phyloP scores from a whole-genome alignment of 2,113 vertebrate genomes.

The Sebastes fasciatus region DNA sequence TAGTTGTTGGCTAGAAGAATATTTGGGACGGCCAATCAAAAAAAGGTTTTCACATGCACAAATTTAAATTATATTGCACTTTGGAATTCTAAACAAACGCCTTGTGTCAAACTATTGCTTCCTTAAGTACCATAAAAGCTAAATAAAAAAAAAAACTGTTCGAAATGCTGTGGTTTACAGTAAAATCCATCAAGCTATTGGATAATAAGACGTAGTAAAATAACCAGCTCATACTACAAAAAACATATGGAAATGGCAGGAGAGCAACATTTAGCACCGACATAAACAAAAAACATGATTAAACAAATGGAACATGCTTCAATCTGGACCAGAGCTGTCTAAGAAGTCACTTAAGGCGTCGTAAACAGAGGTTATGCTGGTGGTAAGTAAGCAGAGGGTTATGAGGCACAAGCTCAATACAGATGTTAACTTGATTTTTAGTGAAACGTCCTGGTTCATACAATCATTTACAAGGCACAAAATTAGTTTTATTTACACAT shows the following conservation, averaged over 20 bases:
- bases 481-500: slow-evolving; percentile 97
- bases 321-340: slow-evolving; percentile 84
- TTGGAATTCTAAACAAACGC: slow-evolving; percentile 54
- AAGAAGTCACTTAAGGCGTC: slow-evolving; percentile 78
- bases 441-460: slow-evolving; percentile 86
- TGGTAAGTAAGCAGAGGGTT: slow-evolving; percentile 92
- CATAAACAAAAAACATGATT: slow-evolving; percentile 78
- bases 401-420: slow-evolving; percentile 90
- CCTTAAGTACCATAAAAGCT: slow-evolving; percentile 45
- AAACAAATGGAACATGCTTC: slow-evolving; percentile 86
- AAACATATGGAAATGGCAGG: slow-evolving; percentile 47
- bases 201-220: slow-evolving; percentile 64
- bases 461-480: slow-evolving; percentile 94
- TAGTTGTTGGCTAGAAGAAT: slow-evolving; percentile 93
- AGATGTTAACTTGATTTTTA: slow-evolving; percentile 92
- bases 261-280: slow-evolving; percentile 60
- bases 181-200: slow-evolving; percentile 59
- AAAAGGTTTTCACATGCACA: slow-evolving; percentile 80
- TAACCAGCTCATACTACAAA: slow-evolving; percentile 67
- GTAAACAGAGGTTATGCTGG: slow-evolving; percentile 88
- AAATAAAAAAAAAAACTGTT: slow-evolving; percentile 59
- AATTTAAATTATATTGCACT: slow-evolving; percentile 73
- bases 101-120: slow-evolving; percentile 54
- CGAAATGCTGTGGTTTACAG: slow-evolving; percentile 62
- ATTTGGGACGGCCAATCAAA: slow-evolving; percentile 91